Evolutionary conservation across 2,888 invertebrate genomes (phyloP).

Genomic region (Encarsia formosa): DNA sequence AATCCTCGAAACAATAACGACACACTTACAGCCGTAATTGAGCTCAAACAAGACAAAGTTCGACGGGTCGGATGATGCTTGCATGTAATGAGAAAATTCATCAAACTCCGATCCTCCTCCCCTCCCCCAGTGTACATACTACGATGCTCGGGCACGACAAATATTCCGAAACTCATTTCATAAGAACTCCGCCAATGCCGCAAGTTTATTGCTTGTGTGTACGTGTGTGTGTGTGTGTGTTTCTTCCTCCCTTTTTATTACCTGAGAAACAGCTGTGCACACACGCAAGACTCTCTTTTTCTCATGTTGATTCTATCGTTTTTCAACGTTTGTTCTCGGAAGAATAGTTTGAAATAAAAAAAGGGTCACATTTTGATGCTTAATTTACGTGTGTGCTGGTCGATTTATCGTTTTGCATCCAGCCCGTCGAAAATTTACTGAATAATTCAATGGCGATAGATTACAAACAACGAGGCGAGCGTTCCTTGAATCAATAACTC

Average conservation of each 20-base stretch:
- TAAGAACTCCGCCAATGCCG: constrained; percentile 11
- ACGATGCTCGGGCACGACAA: constrained; percentile 7
- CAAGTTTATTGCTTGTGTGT: constrained; percentile 12
- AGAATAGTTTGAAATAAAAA: too few relatives aligned
- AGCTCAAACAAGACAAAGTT: neutral
- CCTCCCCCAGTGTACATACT: too few relatives aligned
- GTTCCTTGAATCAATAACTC: too few relatives aligned
- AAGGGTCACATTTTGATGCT: too few relatives aligned
- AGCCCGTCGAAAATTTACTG: too few relatives aligned
- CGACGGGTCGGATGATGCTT: constrained; percentile 10
- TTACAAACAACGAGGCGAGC: too few relatives aligned
- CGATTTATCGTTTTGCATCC: too few relatives aligned
- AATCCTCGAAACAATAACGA: too few relatives aligned
- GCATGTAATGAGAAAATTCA: constrained; percentile 24
- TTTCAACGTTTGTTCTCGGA: too few relatives aligned
- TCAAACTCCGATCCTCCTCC: constrained; percentile 1
- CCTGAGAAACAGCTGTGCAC: constrained; percentile 20
- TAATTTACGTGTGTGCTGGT: too few relatives aligned
- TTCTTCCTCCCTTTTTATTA: constrained; percentile 15
- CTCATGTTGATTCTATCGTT: constrained; percentile 13
- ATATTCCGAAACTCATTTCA: constrained; percentile 23
- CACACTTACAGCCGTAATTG: constrained; percentile 10
- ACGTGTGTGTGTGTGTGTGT: too few relatives aligned
- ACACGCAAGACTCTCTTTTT: constrained; percentile 12
- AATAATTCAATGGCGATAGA: too few relatives aligned